phyloP scores from a whole-genome alignment of 2,888 invertebrate genomes.

The Dermolepida albohirtum region DNA sequence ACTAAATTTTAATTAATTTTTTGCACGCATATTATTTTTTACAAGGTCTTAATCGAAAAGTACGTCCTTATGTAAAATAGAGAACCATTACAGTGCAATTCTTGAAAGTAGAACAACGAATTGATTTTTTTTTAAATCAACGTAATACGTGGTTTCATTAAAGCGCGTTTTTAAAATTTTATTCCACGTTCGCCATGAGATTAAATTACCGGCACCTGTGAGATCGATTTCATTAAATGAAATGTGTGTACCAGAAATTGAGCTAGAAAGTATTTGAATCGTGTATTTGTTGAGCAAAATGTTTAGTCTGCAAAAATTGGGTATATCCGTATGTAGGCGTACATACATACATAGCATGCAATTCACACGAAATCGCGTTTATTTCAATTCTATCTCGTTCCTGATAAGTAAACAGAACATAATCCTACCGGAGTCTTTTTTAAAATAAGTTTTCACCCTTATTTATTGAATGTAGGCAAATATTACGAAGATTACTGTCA shows the following conservation, averaged over 20 bases:
- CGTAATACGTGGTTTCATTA: neutral
- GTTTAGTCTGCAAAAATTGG: neutral
- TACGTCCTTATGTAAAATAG: neutral
- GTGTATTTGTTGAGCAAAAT: constrained; percentile 5
- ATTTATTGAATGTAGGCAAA: no score
- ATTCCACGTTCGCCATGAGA: no score
- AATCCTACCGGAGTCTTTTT: neutral
- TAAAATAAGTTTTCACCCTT: neutral
- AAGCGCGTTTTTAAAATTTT: neutral
- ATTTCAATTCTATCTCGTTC: constrained; percentile 2
- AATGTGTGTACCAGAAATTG: neutral
- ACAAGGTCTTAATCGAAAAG: neutral
- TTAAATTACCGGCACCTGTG: constrained; percentile 24
- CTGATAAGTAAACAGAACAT: constrained; percentile 8
- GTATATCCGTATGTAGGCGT: neutral
- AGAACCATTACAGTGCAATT: constrained; percentile 1
- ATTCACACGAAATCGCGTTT: neutral
- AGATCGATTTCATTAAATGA: constrained; percentile 20
- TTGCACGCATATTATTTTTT: neutral
- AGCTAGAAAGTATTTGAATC: constrained; percentile 13
- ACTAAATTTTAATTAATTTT: no score
- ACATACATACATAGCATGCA: neutral
- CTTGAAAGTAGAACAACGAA: constrained; percentile 16
- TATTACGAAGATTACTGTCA: no score
- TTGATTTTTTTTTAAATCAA: neutral